phyloP scores from a whole-genome alignment of 2,113 vertebrate species.

The Lichenostomus cassidix region DNA sequence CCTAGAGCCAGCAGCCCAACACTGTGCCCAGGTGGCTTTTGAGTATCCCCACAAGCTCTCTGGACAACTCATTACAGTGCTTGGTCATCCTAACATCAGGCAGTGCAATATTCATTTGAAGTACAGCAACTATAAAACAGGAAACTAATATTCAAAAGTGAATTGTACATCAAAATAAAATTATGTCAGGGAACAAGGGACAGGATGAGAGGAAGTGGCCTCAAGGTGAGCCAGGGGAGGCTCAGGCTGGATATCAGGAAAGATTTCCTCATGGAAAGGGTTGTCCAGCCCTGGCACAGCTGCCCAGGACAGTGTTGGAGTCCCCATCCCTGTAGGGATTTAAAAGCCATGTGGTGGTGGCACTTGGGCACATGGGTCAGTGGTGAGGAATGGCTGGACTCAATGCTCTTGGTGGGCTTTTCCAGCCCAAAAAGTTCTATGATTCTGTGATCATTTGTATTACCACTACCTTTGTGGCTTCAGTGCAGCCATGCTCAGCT shows the following conservation, averaged over 20 bases:
- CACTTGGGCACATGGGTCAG: background rate
- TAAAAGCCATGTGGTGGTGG: accelerated
- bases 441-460: background rate
- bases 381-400: too few relatives aligned
- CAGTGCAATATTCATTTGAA: background rate
- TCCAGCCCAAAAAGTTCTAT: background rate
- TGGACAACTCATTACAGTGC: background rate
- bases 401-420: accelerated
- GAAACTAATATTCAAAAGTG: background rate
- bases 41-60: background rate
- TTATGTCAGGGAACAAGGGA: background rate
- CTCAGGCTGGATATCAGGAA: background rate
- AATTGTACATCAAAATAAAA: background rate
- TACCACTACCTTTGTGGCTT: background rate
- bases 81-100: accelerated
- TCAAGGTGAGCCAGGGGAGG: background rate
- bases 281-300: background rate
- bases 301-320: too few relatives aligned
- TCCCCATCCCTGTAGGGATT: background rate
- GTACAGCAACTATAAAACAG: background rate
- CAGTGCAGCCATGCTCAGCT: background rate
- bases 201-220: background rate
- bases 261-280: background rate
- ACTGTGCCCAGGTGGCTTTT: background rate
- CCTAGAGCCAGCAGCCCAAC: background rate